Base-by-base conservation (phyloP, 2,888 invertebrate species). In the Rhimphoctona megacephalus region DNA sequence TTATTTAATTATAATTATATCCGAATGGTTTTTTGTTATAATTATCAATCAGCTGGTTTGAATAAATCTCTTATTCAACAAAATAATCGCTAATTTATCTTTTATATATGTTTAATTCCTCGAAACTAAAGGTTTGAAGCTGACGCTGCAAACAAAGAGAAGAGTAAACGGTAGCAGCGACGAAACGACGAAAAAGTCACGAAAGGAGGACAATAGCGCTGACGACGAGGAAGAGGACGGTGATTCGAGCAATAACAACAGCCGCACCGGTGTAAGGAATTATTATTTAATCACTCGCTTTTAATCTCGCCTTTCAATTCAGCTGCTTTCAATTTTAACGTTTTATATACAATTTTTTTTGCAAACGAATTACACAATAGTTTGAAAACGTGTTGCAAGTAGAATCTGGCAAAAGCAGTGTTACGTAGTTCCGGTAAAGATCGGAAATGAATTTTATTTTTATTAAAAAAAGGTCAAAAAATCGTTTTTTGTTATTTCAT, bases 101-200 rank as follows among this genome's bases (percentile, higher is more conserved):
- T 57, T 57, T 33, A 5, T 52, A 17, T 11, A 33, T 52, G 57
- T 67, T 73, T 57, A 14, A 81, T 83, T 78, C 46, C n/a, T 33
- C 17, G 43, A 73, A 74, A 76, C 82, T 73, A 6, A 96, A 94
- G 97, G 98, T 89, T 95, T 98, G 94, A 98, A 98, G 95, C 95
- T 98, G 93, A 97, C 98, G 93, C 97, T 98, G 94, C 98, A 98
- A 95, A 97, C 97, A 90, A 98, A 98, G 94, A 96, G 98, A 93
- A 89, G 94, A 88, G 93, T 90, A 11, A 92, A 93, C 86, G 89
- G 91, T 14, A 91, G 92, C 89, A 86, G 90, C 36, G 93, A 94
- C 81, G 94, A 94, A 36, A 81, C 90, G 6, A 91, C 90, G 83
- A 94, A 94, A 86, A 93, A 91, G 84, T 87, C 92, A 81, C 92